These are phyloP conservation scores for Tetramorium parvispinum DNA, from an alignment of 1,140 invertebrate species.

Conservation along the genomic window DNA sequence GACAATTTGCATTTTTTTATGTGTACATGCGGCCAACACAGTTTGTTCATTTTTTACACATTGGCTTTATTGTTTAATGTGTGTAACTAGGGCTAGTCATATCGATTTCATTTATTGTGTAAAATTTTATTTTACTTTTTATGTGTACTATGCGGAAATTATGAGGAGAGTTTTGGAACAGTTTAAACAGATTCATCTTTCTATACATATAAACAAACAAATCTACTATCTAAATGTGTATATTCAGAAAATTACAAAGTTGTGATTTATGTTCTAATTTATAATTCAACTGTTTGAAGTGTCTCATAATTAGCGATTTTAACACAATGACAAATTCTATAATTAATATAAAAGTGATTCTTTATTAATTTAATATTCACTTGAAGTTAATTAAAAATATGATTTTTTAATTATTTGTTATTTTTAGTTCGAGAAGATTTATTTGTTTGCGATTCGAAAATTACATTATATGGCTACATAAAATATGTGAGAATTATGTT, in stretches of 20 bases:
- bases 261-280: slow-evolving; percentile 13
- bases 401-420: background rate
- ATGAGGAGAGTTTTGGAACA: background rate
- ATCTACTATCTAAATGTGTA: background rate
- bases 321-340: background rate
- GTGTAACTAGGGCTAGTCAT: slow-evolving; percentile 18
- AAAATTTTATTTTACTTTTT: background rate
- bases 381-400: slow-evolving; percentile 2
- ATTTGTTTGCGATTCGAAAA: background rate
- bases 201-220: background rate
- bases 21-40: slow-evolving; percentile 18
- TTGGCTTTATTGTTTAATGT: slow-evolving; percentile 23
- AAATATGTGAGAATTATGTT: background rate
- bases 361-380: background rate
- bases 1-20: slow-evolving; percentile 26
- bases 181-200: background rate
- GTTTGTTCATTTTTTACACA: slow-evolving; percentile 22
- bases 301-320: background rate
- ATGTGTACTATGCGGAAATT: background rate
- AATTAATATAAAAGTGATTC: background rate
- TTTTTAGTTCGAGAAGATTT: background rate
- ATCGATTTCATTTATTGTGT: background rate
- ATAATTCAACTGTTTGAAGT: slow-evolving; percentile 13
- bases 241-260: background rate
- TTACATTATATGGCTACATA: background rate